Percentiles rank a stretch among this genome's conserved stretches.
These are phyloP conservation scores for Philonicus albiceps DNA, from an alignment of 2,888 invertebrate genomes.

Conservation along the genomic window DNA sequence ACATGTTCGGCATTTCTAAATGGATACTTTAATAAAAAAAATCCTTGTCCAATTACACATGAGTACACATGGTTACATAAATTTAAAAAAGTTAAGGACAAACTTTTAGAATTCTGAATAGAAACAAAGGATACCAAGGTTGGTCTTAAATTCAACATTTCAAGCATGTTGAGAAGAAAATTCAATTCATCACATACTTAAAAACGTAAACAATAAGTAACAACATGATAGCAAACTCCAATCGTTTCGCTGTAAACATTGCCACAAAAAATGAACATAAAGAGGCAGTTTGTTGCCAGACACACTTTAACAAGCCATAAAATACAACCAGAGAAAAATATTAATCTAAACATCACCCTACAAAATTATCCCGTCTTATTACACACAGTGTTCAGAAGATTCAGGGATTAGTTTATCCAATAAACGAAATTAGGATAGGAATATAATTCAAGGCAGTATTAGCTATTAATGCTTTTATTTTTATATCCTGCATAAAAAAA, in stretches of 20 bases:
- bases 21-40: not conserved
- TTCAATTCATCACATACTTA: not conserved
- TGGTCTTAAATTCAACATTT: not conserved
- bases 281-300: not conserved
- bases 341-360: not conserved
- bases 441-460: not conserved
- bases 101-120: not conserved
- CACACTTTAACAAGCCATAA: not conserved
- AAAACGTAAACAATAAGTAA: not conserved
- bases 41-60: not conserved
- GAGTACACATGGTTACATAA: not conserved
- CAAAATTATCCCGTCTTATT: not conserved
- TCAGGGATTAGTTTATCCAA: not conserved
- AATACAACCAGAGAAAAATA: not conserved
- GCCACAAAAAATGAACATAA: not conserved
- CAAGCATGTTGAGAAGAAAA: not conserved
- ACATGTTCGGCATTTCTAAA: not conserved
- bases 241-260: not conserved
- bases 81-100: not conserved
- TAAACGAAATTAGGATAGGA: not conserved
- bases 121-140: not conserved
- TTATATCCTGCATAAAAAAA: not conserved
- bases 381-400: not conserved
- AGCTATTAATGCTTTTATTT: not conserved
- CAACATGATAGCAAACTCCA: not conserved